phyloP scores from a whole-genome alignment of 2,888 invertebrate genomes.

The Yponomeuta malinellus region DNA sequence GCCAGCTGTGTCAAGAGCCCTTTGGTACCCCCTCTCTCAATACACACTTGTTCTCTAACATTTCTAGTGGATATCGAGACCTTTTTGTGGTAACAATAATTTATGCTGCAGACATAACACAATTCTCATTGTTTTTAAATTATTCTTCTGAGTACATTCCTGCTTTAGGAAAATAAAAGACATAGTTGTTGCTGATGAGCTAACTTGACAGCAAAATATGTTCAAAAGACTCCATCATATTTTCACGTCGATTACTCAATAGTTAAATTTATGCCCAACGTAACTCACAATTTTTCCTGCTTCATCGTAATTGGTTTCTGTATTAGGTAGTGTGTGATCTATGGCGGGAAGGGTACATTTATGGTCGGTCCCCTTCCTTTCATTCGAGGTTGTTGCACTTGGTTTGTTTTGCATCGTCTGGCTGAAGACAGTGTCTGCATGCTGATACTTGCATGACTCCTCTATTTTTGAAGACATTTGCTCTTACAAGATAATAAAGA shows the following conservation, averaged over 20 bases:
- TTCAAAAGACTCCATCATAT: background rate
- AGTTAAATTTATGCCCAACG: conserved; percentile 18
- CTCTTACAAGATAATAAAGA: conserved; percentile 18
- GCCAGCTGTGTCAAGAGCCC: conserved; percentile 49
- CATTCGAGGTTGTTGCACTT: conserved; percentile 64
- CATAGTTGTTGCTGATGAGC: too few relatives aligned
- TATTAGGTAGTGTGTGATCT: background rate
- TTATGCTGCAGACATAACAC: too few relatives aligned
- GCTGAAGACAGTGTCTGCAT: conserved; percentile 56
- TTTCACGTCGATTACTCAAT: conserved; percentile 10
- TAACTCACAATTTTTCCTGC: conserved; percentile 45
- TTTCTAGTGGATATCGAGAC: too few relatives aligned
- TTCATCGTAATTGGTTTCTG: conserved; percentile 21
- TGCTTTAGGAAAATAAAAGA: background rate
- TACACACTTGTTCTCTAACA: too few relatives aligned
- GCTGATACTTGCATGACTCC: conserved; percentile 34
- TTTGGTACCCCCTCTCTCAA: background rate
- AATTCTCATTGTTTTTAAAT: too few relatives aligned
- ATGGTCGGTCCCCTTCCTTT: conserved; percentile 45
- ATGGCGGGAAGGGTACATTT: conserved; percentile 5
- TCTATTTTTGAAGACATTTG: conserved; percentile 11
- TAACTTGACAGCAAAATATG: too few relatives aligned
- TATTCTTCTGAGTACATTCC: background rate
- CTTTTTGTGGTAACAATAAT: too few relatives aligned
- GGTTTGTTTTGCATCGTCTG: conserved; percentile 55